Base-by-base conservation (phyloP, 2,888 invertebrate species). In the Napeogenes inachia region DNA sequence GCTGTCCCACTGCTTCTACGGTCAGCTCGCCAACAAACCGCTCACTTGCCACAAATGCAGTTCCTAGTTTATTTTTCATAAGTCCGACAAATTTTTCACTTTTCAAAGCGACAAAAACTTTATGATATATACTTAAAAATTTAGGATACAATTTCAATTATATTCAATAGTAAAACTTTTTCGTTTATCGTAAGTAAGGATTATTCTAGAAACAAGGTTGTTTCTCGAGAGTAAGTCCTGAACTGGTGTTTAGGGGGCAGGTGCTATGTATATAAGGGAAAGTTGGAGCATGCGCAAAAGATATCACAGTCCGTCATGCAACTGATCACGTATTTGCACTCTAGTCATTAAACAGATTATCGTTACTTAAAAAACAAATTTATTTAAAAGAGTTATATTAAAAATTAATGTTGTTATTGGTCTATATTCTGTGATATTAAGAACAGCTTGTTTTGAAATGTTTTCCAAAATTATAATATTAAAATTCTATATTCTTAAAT, bases 41-140 rank as follows among this genome's bases (percentile, higher is more conserved):
- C 80, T 85, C 85, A 79, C 78, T 83, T 65, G 79, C 73, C 69
- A 78, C 76, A 73, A 83, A 81, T 66, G 85, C 81, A 71, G 76
- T 70, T 81, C 70, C 81, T 63, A 84, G 74, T 73, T 84, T 84
- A 70, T 79, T 87, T 85, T 89, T 89, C 89, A 90, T 89, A 73
- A 73, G 76, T 81, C 70, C 79, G 77, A 67, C 65, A 64, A 70
- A 71, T 70, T 69, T 71, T 76, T 71, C 74, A 76, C 73, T 76
- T 73, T 75, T 54, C 55, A 56, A 62, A 62, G 65, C 66, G 59
- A 60, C 75, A 74, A 68, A 65, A 72, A 72, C 66, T 58, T 58
- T 59, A 69, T 69, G 67, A 63, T 61, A 64, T 66, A 69, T 70
- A 65, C 58, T 62, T 63, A 54, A 57, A 64, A 68, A 61, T 71